These are phyloP conservation scores for Platichthys stellatus DNA, from an alignment of 2,113 vertebrate genomes.

Conservation along the genomic window DNA sequence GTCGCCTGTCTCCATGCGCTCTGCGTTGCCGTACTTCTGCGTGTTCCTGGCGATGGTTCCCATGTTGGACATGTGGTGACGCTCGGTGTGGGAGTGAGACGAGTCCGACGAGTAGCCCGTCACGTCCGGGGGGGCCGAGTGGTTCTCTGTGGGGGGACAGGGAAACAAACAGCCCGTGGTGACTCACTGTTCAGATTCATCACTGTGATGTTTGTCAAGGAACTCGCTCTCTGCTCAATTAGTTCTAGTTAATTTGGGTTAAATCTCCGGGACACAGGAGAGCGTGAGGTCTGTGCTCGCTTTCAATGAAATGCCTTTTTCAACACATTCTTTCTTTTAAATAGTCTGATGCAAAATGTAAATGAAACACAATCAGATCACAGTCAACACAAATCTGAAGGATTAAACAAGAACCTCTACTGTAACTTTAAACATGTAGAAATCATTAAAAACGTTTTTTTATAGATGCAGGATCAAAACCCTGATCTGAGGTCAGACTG, in stretches of 20 bases:
- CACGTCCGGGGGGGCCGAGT: slow-evolving; percentile 96
- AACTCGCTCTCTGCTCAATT: neutral
- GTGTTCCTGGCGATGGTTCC: slow-evolving; percentile 90
- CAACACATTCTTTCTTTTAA: too few relatives aligned
- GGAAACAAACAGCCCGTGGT: too few relatives aligned
- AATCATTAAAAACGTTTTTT: too few relatives aligned
- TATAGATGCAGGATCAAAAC: too few relatives aligned
- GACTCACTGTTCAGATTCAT: neutral
- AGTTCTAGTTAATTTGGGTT: slow-evolving; percentile 24
- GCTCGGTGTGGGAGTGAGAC: slow-evolving; percentile 87
- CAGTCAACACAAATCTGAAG: too few relatives aligned
- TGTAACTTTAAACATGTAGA: too few relatives aligned
- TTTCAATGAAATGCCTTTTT: too few relatives aligned
- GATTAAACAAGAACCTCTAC: too few relatives aligned
- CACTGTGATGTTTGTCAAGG: too few relatives aligned
- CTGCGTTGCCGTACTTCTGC: slow-evolving; percentile 97
- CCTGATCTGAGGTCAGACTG: too few relatives aligned
- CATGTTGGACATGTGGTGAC: slow-evolving; percentile 95
- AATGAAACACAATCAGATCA: too few relatives aligned
- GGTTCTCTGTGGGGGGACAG: slow-evolving; percentile 87
- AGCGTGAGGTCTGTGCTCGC: neutral
- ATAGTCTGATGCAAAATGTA: too few relatives aligned
- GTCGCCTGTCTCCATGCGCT: slow-evolving; percentile 99
- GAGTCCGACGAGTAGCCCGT: slow-evolving; percentile 96
- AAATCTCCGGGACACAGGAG: neutral